Base-by-base conservation (phyloP, 64 coral and sea anemone species). In the Actinia equina region DNA sequence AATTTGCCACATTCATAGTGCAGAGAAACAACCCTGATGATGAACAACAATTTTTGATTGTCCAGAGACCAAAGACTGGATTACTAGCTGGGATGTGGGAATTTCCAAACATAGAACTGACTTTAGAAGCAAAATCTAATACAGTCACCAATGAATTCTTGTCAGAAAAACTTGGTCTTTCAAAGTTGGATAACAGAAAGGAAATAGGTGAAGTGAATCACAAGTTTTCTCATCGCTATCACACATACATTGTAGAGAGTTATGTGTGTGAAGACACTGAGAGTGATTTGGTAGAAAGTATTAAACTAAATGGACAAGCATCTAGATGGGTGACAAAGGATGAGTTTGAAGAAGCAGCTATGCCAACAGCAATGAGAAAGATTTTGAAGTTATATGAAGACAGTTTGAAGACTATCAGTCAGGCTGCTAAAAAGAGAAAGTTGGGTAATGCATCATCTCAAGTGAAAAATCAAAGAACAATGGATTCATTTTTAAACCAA, bases 31-130 rank as follows among this genome's bases (percentile, higher is more conserved):
- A 80, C 30, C 45, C 49, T 6, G 85, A 71, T 25, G 25, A 64
- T 37, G 86, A 82, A 17, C n/a, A 43, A 41, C 64, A 71, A 55
- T 95, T 91, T 65, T 78, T 99, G 0, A 80, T 92, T 9, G 76
- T 86, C 67, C 90, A 95, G 79, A 90, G 97, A 83, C 97, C 97
- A 16, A 61, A 92, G 42, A 92, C 71, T 81, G 97, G 97, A 8
- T 90, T 99, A 43, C 64, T 99, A 43, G 97, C 97, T 43, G 97
- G 97, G 8, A 51, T 99, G 56, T 99, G 97, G 97, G 97, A 99
- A 84, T 99, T 99, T 26, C 97, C 97, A 6, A 99, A 91, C 78
- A 26, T 91, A 2, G 59, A 91, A 37, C 62, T 69, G 10, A 30
- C 69, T 25, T 74, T 26, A 74, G 85, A 91, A 22, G 22, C 62